Evolutionary conservation across 2,113 vertebrate species (phyloP).

Genomic region (Chaetura pelagica): DNA sequence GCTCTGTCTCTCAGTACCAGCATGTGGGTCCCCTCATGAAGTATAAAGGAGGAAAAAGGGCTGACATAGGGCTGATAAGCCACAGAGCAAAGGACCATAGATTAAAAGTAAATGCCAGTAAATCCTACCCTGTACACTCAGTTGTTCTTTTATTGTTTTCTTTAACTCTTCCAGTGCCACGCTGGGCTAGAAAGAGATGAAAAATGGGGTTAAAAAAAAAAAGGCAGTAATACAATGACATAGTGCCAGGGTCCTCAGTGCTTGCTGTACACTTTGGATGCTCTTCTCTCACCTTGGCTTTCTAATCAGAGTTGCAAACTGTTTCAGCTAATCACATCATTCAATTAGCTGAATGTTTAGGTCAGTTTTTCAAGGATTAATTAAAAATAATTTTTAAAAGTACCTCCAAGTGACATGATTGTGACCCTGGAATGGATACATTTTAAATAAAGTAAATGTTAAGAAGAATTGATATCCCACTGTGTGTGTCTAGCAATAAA

Average conservation of each 20-base stretch:
- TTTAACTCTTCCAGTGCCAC: constrained; percentile 76
- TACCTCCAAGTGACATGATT: background rate
- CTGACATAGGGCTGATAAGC: constrained; percentile 83
- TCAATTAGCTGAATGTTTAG: background rate
- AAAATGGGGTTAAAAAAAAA: background rate
- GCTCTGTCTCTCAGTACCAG: constrained; percentile 80
- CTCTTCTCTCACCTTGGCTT: background rate
- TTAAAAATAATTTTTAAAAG: background rate
- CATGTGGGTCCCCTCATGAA: constrained; percentile 82
- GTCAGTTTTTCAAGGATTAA: background rate
- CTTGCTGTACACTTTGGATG: background rate
- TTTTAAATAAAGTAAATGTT: background rate
- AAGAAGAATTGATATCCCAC: background rate
- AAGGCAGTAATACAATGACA: background rate
- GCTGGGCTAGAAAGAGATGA: constrained; percentile 3
- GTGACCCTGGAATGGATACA: background rate
- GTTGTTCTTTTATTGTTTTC: constrained; percentile 83
- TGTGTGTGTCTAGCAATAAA: background rate
- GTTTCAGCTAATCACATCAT: background rate
- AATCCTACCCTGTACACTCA: constrained; percentile 79
- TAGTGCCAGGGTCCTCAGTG: background rate
- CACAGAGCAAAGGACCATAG: constrained; percentile 82
- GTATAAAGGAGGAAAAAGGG: constrained; percentile 83
- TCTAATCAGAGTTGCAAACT: background rate
- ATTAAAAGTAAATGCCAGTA: constrained; percentile 87